phyloP scores from a whole-genome alignment of 1,140 invertebrate genomes.

The Diorhabda elongata region DNA sequence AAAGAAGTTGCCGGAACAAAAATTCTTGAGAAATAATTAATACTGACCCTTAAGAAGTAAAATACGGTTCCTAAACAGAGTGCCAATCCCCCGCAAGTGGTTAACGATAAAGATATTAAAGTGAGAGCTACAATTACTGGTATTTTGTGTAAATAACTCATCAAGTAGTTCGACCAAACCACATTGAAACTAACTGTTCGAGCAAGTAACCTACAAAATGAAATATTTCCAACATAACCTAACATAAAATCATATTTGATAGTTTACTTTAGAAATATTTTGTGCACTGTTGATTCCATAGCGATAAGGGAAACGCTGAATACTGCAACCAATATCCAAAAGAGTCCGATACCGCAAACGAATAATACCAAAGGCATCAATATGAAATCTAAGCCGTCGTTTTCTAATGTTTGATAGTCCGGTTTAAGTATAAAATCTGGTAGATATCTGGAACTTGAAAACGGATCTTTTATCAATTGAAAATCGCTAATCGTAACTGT shows the following conservation, averaged over 20 bases:
- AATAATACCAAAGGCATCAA: constrained; percentile 47
- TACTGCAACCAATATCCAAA: constrained; percentile 49
- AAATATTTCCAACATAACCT: constrained; percentile 2
- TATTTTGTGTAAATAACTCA: constrained; percentile 52
- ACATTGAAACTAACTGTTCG: constrained; percentile 51
- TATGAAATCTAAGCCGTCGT: constrained; percentile 41
- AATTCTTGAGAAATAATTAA: constrained; percentile 6
- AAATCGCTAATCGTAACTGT: neutral
- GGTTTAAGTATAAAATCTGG: constrained; percentile 33
- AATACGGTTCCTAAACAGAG: constrained; percentile 52
- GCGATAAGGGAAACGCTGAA: constrained; percentile 52
- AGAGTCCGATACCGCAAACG: constrained; percentile 49
- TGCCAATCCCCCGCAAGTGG: constrained; percentile 55
- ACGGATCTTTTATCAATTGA: neutral
- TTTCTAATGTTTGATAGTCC: constrained; percentile 36
- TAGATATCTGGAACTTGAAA: constrained; percentile 9
- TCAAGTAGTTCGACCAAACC: constrained; percentile 54
- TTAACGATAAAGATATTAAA: constrained; percentile 49
- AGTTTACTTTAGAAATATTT: constrained; percentile 52
- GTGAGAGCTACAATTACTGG: constrained; percentile 50
- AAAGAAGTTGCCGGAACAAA: constrained; percentile 16
- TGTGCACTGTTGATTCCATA: constrained; percentile 56
- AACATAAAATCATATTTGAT: neutral
- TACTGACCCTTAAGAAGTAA: constrained; percentile 55
- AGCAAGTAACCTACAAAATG: constrained; percentile 50